phyloP scores from a whole-genome alignment of 1,140 invertebrate genomes.

The Drosophila kurseongensis region DNA sequence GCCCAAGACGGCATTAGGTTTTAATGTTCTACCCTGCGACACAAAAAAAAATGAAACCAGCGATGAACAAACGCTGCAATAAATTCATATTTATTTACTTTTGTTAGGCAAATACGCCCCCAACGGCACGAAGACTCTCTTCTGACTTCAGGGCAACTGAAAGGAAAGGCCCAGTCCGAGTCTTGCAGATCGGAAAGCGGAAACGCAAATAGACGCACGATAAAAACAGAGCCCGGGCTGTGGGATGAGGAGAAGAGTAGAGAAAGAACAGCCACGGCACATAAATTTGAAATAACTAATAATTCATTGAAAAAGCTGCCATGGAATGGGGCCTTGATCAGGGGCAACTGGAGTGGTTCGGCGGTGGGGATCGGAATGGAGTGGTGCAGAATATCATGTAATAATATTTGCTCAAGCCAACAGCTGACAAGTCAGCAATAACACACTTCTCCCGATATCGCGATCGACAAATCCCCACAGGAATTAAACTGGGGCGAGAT shows the following conservation, averaged over 20 bases:
- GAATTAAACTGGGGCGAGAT: constrained; percentile 21
- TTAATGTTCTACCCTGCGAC: constrained; percentile 65
- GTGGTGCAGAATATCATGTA: constrained; percentile 63
- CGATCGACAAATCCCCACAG: constrained; percentile 34
- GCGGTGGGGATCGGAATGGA: neutral
- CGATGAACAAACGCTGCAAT: constrained; percentile 69
- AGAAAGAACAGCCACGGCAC: constrained; percentile 48
- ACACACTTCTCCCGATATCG: constrained; percentile 35
- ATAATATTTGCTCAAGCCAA: constrained; percentile 79
- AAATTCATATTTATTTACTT: constrained; percentile 83
- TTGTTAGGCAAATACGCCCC: constrained; percentile 81
- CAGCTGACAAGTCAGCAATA: constrained; percentile 70
- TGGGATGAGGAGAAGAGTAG: constrained; percentile 15
- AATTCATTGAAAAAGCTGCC: constrained; percentile 73
- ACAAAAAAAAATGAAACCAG: constrained; percentile 30
- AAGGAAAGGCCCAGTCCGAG: constrained; percentile 46
- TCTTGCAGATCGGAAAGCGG: constrained; percentile 71
- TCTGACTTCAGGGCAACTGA: constrained; percentile 36
- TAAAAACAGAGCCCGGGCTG: constrained; percentile 49
- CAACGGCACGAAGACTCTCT: constrained; percentile 51
- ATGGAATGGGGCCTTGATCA: constrained; percentile 16
- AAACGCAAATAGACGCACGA: constrained; percentile 79
- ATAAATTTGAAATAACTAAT: constrained; percentile 82
- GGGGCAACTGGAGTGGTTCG: constrained; percentile 20
- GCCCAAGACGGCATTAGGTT: constrained; percentile 62